Base-by-base conservation (phyloP, 2,113 vertebrate genomes). In the Axis porcinus region DNA sequence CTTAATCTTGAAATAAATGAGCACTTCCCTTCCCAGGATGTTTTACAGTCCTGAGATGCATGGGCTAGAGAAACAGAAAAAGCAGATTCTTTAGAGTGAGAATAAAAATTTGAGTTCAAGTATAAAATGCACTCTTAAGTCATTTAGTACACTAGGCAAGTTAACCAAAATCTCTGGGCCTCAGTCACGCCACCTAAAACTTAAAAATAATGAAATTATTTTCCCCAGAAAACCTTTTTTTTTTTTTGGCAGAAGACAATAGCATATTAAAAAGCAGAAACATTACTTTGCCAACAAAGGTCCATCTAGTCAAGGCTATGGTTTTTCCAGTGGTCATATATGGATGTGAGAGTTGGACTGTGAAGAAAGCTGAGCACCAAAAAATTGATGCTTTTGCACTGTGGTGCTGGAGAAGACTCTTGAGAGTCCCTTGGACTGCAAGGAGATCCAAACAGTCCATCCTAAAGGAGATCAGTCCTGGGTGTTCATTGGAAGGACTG, bases 1-100 rank as follows among this genome's bases (percentile, higher is more conserved):
- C 64, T 93, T 64, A 91, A 84, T 76, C 40, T 58, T 90, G 30
- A 96, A 95, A 96, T 89, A 95, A 82, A 92, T 40, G 28, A 85
- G 19, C 9, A 92, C 14, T 94, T 94, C 92, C 36, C 47, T 89
- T 94, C 14, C 30, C 52, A 57, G 14, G 27, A 11, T 83, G 30
- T 79, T 93, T 81, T 93, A 79, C 7, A 87, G 27, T 89, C 58
- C 33, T 93, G 79, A 97, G 52, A 81, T 76, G 33, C 28, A 81
- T 25, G 28, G 7, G n/a, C 47, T 78, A 17, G 8, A 93, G 45
- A 89, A 96, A 91, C 83, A 10, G 62, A 91, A 74, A 95, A 96
- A 60, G 28, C n/a, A 94, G 43, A 11, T 60, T 87, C 62, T 89
- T 57, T 64, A 17, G n/a, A 58, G 45, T 89, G 28, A 83, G 54